Evolutionary conservation across 2,888 invertebrate species (phyloP).

Genomic region (Panorpa germanica): DNA sequence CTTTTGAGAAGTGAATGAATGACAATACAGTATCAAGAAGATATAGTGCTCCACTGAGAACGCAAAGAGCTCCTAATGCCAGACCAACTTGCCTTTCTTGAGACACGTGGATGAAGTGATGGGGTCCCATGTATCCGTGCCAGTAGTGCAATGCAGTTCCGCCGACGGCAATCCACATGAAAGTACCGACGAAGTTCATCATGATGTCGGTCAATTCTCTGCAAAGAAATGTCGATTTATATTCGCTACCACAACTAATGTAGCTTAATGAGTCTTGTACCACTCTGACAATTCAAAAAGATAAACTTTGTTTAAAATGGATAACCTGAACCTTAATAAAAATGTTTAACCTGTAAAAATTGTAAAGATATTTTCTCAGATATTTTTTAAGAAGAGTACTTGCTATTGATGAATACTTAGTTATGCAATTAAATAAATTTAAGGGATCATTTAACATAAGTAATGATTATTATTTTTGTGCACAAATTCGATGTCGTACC

Average conservation of each 20-base stretch:
- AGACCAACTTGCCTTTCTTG: conserved; percentile 65
- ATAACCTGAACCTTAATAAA: no score
- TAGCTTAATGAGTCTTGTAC: no score
- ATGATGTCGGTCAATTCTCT: conserved; percentile 63
- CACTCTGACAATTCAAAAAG: conserved; percentile 1
- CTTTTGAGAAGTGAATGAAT: conserved; percentile 53
- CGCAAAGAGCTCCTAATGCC: conserved; percentile 61
- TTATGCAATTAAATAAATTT: no score
- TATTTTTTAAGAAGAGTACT: no score
- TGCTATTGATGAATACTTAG: no score
- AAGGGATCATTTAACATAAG: no score
- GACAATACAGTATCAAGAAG: conserved; percentile 62
- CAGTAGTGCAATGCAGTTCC: conserved; percentile 78
- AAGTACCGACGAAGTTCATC: conserved; percentile 73
- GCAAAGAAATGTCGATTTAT: conserved; percentile 17
- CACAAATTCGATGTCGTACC: no score
- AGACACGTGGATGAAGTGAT: conserved; percentile 52
- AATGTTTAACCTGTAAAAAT: no score
- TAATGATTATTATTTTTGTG: no score
- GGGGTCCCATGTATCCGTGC: conserved; percentile 69
- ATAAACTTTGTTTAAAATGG: background rate
- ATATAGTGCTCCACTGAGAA: conserved; percentile 62
- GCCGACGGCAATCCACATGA: conserved; percentile 71
- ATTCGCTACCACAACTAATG: no score
- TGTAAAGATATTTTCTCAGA: no score